phyloP scores from a whole-genome alignment of 2,888 invertebrate genomes.

The Xylota sylvarum region DNA sequence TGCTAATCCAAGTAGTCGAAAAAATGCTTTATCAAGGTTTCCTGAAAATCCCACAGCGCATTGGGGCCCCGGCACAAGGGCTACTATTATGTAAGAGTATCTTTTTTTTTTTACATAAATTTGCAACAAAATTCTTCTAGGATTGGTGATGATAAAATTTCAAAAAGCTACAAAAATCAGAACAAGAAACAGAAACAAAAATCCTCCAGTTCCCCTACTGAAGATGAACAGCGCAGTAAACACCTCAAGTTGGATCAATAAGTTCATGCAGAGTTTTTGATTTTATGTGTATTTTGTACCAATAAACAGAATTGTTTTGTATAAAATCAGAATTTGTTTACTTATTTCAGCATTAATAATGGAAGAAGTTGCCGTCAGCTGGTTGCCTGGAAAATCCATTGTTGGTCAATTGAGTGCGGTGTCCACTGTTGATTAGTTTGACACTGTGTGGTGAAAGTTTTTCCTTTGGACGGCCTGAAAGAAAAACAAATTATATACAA shows the following conservation, averaged over 20 bases:
- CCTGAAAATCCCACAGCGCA: constrained; percentile 93
- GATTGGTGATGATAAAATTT: constrained; percentile 87
- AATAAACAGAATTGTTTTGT: constrained; percentile 56
- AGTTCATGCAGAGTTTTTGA: background rate
- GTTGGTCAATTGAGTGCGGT: constrained; percentile 92
- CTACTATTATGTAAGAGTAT: constrained; percentile 89
- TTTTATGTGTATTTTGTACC: constrained; percentile 19
- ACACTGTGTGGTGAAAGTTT: constrained; percentile 89
- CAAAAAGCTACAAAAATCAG: constrained; percentile 88
- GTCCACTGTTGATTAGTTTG: constrained; percentile 92
- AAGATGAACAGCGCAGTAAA: constrained; percentile 48
- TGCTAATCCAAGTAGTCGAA: constrained; percentile 93
- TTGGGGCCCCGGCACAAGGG: constrained; percentile 96
- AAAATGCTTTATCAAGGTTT: constrained; percentile 90
- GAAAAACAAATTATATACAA: background rate
- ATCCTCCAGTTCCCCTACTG: constrained; percentile 57
- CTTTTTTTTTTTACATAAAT: constrained; percentile 10
- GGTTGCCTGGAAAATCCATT: constrained; percentile 92
- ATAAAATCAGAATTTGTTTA: background rate
- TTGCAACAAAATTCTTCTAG: constrained; percentile 83
- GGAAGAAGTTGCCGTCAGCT: constrained; percentile 90
- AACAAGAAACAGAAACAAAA: constrained; percentile 87
- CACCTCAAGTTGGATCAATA: constrained; percentile 49
- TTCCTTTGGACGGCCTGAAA: constrained; percentile 87
- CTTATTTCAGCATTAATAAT: constrained; percentile 85